Conservation (phyloP, 2,113 vertebrate genomes). For the Pseudorectes ferrugineus region DNA sequence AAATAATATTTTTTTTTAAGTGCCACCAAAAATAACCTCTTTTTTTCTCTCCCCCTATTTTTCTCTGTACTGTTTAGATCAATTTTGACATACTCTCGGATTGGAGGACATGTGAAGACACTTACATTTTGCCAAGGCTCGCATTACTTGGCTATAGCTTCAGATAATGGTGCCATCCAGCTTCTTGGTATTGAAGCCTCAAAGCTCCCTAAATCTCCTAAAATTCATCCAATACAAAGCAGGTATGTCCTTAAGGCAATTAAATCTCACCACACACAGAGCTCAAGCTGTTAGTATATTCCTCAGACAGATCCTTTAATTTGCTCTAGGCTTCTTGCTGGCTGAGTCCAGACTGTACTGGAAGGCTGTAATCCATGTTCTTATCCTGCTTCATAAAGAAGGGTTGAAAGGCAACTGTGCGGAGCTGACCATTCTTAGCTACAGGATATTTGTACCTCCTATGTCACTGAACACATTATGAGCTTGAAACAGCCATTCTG, state of each 20-base stretch:
- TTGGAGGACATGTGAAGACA: constrained; percentile 91
- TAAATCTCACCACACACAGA: not conserved
- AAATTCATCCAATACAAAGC: constrained; percentile 92
- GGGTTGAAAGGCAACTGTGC: not conserved
- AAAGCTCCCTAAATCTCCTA: constrained; percentile 94
- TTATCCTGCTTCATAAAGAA: not conserved
- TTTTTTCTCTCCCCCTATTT: fast-evolving
- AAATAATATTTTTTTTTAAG: not conserved
- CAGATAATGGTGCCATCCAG: constrained; percentile 92
- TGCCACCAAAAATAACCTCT: not conserved
- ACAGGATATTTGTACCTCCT: not conserved
- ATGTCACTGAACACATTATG: not conserved
- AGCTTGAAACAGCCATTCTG: not conserved
- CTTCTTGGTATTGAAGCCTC: constrained; percentile 91
- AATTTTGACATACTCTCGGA: constrained; percentile 89
- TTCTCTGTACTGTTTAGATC: constrained; percentile 71
- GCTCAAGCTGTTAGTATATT: not conserved
- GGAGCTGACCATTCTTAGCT: not conserved
- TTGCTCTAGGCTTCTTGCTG: not conserved
- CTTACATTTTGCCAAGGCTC: constrained; percentile 96
- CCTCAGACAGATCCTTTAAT: not conserved
- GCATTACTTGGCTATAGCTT: constrained; percentile 91
- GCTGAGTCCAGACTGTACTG: not conserved
- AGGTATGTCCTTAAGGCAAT: constrained; percentile 72
- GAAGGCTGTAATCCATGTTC: not conserved